Evolutionary conservation across 2,113 vertebrate species (phyloP).

Genomic region (Callipepla squamata): DNA sequence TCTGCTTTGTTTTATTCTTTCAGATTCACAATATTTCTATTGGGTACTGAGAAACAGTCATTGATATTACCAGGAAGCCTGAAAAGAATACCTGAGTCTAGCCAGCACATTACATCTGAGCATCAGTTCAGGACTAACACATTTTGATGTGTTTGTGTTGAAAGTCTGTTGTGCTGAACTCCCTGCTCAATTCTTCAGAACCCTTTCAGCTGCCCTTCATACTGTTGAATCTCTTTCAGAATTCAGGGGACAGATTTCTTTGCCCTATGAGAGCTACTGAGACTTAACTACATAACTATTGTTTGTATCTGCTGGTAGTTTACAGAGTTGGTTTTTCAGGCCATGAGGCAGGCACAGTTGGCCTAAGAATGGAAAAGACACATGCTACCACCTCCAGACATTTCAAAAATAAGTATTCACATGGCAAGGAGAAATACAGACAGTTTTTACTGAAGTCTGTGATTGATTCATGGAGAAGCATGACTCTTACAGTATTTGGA

Average conservation of each 20-base stretch:
- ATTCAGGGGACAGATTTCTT: background rate
- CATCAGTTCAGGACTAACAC: background rate
- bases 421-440: background rate
- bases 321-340: background rate
- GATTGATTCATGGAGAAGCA: background rate
- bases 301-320: background rate
- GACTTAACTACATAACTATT: background rate
- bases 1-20: background rate
- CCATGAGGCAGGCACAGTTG: background rate
- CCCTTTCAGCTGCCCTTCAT: background rate
- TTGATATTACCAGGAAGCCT: background rate
- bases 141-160: background rate
- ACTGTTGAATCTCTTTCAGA: background rate
- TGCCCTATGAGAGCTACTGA: background rate
- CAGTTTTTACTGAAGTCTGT: background rate
- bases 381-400: background rate
- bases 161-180: background rate
- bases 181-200: accelerated
- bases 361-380: background rate
- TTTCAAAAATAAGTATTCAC: background rate
- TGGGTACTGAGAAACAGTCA: background rate
- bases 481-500: background rate
- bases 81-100: background rate
- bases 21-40: background rate
- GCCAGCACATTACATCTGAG: background rate